Evolutionary conservation across 2,888 invertebrate genomes (phyloP).

Genomic region (Cylloceria caligata): DNA sequence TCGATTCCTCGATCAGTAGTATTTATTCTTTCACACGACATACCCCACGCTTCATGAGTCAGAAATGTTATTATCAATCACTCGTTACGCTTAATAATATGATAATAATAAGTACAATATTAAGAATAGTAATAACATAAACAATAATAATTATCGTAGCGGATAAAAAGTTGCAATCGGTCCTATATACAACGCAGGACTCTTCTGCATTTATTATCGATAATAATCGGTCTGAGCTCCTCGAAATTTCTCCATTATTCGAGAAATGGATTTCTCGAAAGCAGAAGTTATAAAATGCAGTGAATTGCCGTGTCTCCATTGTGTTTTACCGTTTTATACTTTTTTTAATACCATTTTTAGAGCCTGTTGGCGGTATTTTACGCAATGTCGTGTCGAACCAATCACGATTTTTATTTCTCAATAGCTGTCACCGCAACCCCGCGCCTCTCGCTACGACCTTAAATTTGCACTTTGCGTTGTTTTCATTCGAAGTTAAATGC

Average conservation of each 20-base stretch:
- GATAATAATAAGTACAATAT: neutral
- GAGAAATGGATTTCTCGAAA: neutral
- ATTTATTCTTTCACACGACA: neutral
- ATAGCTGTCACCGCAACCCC: neutral
- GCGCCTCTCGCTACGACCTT: slow-evolving; percentile 8
- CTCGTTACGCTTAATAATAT: neutral
- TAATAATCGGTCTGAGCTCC: neutral
- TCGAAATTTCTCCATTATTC: neutral
- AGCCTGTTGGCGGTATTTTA: neutral
- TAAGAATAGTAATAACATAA: neutral
- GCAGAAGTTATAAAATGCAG: neutral
- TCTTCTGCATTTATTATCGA: neutral
- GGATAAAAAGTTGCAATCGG: too few species aligned
- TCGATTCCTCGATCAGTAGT: neutral
- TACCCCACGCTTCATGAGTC: neutral
- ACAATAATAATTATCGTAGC: too few species aligned
- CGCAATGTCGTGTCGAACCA: slow-evolving; percentile 9
- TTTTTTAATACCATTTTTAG: neutral
- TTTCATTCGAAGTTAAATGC: slow-evolving; percentile 4
- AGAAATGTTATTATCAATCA: neutral
- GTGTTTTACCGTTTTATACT: neutral
- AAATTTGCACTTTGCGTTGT: slow-evolving; percentile 12
- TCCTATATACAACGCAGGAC: too few species aligned
- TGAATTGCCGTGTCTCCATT: neutral
- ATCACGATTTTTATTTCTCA: slow-evolving; percentile 5